A percentile compares a stretch with the other conserved stretches of the same genome.
Evolutionary conservation across 2,888 invertebrate species (phyloP).

Genomic region (Drosophila pseudotakahashii): DNA sequence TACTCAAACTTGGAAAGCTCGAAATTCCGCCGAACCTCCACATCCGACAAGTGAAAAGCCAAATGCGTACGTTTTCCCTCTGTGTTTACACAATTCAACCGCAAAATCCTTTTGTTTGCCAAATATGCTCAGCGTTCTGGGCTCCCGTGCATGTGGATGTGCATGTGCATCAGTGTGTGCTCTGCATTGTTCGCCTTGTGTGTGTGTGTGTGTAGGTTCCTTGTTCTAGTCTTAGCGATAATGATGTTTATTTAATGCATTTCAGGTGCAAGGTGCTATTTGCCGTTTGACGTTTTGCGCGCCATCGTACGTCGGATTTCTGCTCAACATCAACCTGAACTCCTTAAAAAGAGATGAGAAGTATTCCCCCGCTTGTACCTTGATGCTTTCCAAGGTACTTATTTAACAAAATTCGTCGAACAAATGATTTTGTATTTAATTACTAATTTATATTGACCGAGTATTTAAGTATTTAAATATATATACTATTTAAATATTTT

Average conservation of each 20-base stretch:
- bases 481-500: too few species aligned
- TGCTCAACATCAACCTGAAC: conserved; percentile 38
- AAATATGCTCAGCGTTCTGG: conserved; percentile 49
- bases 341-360: conserved; percentile 6
- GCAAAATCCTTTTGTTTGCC: conserved; percentile 75
- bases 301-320: conserved; percentile 59
- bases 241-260: conserved; percentile 81
- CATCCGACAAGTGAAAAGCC: conserved; percentile 44
- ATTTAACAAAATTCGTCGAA: too few species aligned
- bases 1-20: background rate
- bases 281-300: conserved; percentile 71
- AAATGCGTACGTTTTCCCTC: conserved; percentile 51
- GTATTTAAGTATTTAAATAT: too few species aligned
- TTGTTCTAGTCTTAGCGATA: conserved; percentile 70
- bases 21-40: background rate
- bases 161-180: conserved; percentile 21
- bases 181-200: conserved; percentile 31
- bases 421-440: too few species aligned
- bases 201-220: conserved; percentile 18
- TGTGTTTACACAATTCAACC: conserved; percentile 66
- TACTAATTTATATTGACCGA: too few species aligned
- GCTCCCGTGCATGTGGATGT: conserved; percentile 21
- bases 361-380: background rate
- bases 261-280: conserved; percentile 78
- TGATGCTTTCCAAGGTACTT: background rate